phyloP scores from a whole-genome alignment of 1,140 invertebrate genomes.

The Zaprionus capensis region DNA sequence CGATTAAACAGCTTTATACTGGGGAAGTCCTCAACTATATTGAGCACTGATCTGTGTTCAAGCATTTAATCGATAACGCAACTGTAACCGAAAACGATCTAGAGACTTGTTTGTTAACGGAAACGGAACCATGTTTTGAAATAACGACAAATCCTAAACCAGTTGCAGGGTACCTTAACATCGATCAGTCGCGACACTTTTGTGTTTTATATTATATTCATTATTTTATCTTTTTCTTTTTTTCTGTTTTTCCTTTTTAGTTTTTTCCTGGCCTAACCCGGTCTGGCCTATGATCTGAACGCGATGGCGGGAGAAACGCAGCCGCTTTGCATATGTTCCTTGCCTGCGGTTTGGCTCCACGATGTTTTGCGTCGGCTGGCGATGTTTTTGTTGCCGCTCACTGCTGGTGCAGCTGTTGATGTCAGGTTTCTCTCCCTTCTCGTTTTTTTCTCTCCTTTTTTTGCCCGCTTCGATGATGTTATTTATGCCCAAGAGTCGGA shows the following conservation, averaged over 20 bases:
- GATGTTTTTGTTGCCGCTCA: constrained; percentile 5
- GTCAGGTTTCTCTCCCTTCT: constrained; percentile 37
- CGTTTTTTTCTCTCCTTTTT: constrained; percentile 12
- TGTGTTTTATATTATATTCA: neutral
- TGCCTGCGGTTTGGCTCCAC: constrained; percentile 10
- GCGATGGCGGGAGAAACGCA: constrained; percentile 1
- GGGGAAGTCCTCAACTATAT: neutral
- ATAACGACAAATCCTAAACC: neutral
- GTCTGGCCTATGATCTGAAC: constrained; percentile 12
- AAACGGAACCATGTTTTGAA: neutral
- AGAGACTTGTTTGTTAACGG: neutral
- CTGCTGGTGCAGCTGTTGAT: constrained; percentile 56
- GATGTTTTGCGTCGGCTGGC: constrained; percentile 21
- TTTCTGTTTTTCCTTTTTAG: neutral
- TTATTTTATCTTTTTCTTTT: neutral
- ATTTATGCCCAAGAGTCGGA: constrained; percentile 57
- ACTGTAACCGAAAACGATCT: neutral
- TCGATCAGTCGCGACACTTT: neutral
- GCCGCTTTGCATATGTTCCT: constrained; percentile 22
- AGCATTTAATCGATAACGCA: neutral
- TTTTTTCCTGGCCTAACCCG: neutral
- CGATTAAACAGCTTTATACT: neutral
- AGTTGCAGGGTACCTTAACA: neutral
- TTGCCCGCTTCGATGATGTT: constrained; percentile 60
- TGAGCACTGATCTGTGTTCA: neutral